phyloP scores from a whole-genome alignment of 2,113 vertebrate genomes.

The Taurulus bubalis region DNA sequence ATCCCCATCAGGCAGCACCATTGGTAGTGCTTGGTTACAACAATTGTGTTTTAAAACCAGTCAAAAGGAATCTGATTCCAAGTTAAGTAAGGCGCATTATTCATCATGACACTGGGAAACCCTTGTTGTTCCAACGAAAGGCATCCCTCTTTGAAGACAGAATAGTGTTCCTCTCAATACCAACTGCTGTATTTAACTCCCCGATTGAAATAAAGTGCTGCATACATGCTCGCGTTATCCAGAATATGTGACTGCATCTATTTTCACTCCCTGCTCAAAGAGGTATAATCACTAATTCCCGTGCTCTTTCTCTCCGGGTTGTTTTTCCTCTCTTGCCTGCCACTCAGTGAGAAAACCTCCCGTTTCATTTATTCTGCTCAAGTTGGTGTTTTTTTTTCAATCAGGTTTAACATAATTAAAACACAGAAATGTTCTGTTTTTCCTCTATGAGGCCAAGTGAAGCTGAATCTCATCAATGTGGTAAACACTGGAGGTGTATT shows the following conservation, averaged over 20 bases:
- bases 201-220: constrained; percentile 1
- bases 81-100: background rate
- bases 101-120: background rate
- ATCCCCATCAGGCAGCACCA: background rate
- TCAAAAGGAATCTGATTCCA: background rate
- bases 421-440: background rate
- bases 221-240: background rate
- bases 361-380: background rate
- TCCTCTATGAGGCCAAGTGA: background rate
- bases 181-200: background rate
- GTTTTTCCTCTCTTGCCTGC: background rate
- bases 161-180: background rate
- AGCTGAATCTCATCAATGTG: background rate
- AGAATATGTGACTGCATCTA: background rate
- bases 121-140: background rate
- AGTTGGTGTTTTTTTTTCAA: background rate
- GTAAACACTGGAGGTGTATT: background rate
- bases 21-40: background rate
- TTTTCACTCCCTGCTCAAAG: background rate
- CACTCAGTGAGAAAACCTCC: background rate
- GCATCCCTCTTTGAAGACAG: background rate
- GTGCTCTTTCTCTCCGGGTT: background rate
- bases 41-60: background rate
- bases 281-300: constrained; percentile 37
- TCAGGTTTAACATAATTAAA: background rate